Percentiles rank a stretch among this genome's conserved stretches.
Conservation (phyloP, 2,113 vertebrate species). For the Pseudolaguvia tuberculata region DNA sequence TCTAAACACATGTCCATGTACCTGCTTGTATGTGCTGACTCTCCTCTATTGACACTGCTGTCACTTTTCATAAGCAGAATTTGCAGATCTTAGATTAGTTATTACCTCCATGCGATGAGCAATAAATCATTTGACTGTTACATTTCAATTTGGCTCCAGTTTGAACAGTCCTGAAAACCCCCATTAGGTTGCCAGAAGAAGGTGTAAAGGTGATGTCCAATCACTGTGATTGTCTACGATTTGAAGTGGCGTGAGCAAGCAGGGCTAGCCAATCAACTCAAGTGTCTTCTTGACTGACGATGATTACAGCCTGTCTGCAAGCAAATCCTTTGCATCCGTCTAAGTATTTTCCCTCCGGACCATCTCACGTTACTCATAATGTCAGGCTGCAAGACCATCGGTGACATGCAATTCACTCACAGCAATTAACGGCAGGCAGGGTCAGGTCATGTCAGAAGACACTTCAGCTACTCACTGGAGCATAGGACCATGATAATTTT, state of each 20-base stretch:
- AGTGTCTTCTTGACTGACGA: slow-evolving; percentile 31
- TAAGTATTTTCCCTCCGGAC: slow-evolving; percentile 11
- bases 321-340: slow-evolving; percentile 35
- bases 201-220: slow-evolving; percentile 46
- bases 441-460: slow-evolving; percentile 20
- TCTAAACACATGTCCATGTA: slow-evolving; percentile 29
- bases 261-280: slow-evolving; percentile 30
- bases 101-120: slow-evolving; percentile 56
- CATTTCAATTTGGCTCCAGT: slow-evolving; percentile 53
- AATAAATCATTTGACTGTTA: slow-evolving; percentile 55
- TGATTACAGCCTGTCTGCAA: slow-evolving; percentile 36
- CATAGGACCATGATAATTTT: slow-evolving; percentile 21
- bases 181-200: slow-evolving; percentile 50
- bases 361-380: slow-evolving; percentile 33
- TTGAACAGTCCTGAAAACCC: slow-evolving; percentile 52
- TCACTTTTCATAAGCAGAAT: slow-evolving; percentile 32
- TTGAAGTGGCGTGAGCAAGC: slow-evolving; percentile 41
- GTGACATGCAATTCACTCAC: slow-evolving; percentile 41
- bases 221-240: slow-evolving; percentile 46
- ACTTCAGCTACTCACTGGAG: slow-evolving; percentile 16
- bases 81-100: slow-evolving; percentile 58
- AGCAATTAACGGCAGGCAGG: slow-evolving; percentile 32
- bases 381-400: slow-evolving; percentile 15
- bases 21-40: slow-evolving; percentile 36
- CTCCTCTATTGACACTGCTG: slow-evolving; percentile 9